Conservation (phyloP, 2,888 invertebrate species). For the Pseudococcus jackbeardsleyi region DNA sequence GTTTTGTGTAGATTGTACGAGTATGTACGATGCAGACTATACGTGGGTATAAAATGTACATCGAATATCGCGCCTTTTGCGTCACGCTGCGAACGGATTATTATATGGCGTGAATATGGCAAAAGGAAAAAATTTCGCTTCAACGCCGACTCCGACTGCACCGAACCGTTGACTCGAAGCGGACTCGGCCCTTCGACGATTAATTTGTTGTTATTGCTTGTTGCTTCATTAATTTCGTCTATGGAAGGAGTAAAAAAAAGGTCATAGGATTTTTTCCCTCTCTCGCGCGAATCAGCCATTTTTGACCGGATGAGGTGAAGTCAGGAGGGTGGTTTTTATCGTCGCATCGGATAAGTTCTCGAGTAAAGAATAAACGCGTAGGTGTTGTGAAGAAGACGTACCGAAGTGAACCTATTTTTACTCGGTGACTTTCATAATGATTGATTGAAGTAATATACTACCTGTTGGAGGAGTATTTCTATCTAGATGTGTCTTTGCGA, state of each 20-base stretch:
- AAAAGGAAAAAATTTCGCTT: neutral
- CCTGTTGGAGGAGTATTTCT: neutral
- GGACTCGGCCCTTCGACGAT: neutral
- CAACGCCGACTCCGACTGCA: neutral
- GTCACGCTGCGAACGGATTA: conserved; percentile 39
- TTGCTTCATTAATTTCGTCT: conserved; percentile 47
- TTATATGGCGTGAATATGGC: neutral
- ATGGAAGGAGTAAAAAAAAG: neutral
- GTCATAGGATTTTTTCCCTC: neutral
- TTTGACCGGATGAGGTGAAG: neutral
- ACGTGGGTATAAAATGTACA: neutral
- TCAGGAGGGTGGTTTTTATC: neutral
- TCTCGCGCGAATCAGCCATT: neutral
- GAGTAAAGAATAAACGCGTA: neutral
- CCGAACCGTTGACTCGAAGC: neutral
- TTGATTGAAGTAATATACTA: conserved; percentile 30
- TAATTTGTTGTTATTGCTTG: conserved; percentile 53
- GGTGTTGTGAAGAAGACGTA: neutral
- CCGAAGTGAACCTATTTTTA: neutral
- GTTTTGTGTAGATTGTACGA: conserved; percentile 13
- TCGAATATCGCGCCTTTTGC: neutral
- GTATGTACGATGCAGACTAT: neutral
- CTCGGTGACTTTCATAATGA: conserved; percentile 30
- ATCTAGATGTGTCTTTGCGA: neutral
- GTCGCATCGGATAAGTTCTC: neutral